Percentiles rank a stretch among this genome's conserved stretches.
These are phyloP conservation scores for Aythya baeri DNA, from an alignment of 2,113 vertebrate genomes.

Conservation along the genomic window DNA sequence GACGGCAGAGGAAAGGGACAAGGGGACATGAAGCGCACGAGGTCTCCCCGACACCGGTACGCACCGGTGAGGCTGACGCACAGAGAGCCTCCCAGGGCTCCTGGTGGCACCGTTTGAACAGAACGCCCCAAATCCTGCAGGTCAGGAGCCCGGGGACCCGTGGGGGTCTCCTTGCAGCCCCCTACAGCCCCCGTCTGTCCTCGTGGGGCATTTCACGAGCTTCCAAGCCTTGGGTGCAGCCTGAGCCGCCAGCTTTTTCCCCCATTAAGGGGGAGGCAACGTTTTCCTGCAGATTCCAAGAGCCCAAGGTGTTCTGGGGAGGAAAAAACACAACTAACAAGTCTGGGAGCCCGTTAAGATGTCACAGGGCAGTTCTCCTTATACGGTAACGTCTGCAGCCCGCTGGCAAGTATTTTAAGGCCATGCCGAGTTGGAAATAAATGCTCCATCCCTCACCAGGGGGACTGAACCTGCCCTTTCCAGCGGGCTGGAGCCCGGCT, in stretches of 20 bases:
- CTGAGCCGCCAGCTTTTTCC: background rate
- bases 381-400: background rate
- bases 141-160: too few species aligned
- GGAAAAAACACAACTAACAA: background rate
- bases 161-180: too few species aligned
- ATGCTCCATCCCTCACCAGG: background rate
- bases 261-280: background rate
- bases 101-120: accelerated
- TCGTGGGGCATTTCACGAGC: accelerated
- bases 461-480: background rate
- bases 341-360: background rate
- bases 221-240: background rate
- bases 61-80: accelerated
- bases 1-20: accelerated
- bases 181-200: background rate
- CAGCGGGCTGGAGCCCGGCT: background rate
- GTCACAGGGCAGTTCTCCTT: background rate
- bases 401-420: background rate
- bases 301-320: background rate
- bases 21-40: accelerated
- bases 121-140: background rate
- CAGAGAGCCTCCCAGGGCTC: accelerated
- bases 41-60: accelerated
- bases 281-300: background rate
- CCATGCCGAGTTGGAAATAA: background rate